Percentiles rank a stretch among this genome's conserved stretches.
Conservation (phyloP, 2,888 invertebrate species). For the Agriopis leucophaearia region DNA sequence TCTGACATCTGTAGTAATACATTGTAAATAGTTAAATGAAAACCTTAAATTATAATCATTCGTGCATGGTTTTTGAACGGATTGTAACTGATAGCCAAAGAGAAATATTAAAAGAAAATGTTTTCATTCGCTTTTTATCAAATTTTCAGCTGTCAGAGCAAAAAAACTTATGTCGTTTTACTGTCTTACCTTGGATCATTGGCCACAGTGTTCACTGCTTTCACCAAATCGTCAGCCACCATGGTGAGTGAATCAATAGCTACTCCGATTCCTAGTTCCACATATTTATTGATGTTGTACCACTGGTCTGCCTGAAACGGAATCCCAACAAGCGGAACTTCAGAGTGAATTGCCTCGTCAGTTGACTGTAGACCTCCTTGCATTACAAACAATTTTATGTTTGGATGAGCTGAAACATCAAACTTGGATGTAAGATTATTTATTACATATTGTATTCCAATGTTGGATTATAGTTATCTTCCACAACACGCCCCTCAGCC, state of each 20-base stretch:
- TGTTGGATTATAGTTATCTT: no score
- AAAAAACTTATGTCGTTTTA: neutral
- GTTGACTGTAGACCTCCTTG: constrained; percentile 73
- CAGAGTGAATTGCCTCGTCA: constrained; percentile 67
- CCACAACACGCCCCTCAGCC: neutral
- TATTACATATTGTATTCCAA: neutral
- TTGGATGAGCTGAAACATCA: constrained; percentile 60
- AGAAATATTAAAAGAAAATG: no score
- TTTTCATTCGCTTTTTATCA: no score
- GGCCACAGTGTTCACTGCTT: constrained; percentile 44
- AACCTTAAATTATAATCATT: no score
- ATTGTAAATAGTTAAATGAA: no score
- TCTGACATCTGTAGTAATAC: no score
- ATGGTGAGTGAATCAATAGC: constrained; percentile 42
- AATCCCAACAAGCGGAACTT: constrained; percentile 65
- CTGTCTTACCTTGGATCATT: constrained; percentile 41
- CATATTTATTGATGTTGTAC: constrained; percentile 48
- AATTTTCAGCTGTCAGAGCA: no score
- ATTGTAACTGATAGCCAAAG: no score
- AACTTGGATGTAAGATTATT: neutral
- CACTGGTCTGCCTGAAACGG: constrained; percentile 69
- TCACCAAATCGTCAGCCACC: constrained; percentile 43
- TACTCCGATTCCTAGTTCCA: constrained; percentile 49
- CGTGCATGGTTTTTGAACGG: no score
- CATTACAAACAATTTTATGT: constrained; percentile 69